Percentiles rank a stretch among this genome's conserved stretches.
These are phyloP conservation scores for Amphipyra tragopoginis DNA, from an alignment of 2,888 invertebrate genomes.

Conservation along the genomic window DNA sequence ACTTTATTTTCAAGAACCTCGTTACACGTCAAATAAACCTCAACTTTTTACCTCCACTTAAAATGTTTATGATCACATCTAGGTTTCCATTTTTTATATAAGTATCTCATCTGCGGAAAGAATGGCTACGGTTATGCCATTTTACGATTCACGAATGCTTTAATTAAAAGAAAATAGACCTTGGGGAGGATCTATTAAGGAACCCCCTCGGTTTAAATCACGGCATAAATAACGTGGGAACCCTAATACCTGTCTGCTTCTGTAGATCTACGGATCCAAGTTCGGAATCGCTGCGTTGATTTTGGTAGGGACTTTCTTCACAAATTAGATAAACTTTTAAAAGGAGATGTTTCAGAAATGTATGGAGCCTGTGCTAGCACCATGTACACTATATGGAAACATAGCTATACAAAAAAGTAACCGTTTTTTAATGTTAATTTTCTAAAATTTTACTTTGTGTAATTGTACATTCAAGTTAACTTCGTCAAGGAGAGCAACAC, in stretches of 20 bases:
- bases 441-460: too few relatives aligned
- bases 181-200: slow-evolving; percentile 51
- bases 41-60: slow-evolving; percentile 51
- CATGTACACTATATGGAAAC: too few relatives aligned
- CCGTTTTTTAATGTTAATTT: too few relatives aligned
- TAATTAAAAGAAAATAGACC: slow-evolving; percentile 58
- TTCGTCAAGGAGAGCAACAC: too few relatives aligned
- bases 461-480: too few relatives aligned
- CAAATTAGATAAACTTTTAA: too few relatives aligned
- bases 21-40: slow-evolving; percentile 54
- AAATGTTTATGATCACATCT: slow-evolving; percentile 55
- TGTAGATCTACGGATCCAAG: slow-evolving; percentile 21
- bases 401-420: too few relatives aligned
- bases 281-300: slow-evolving; percentile 19
- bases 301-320: slow-evolving; percentile 16
- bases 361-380: too few relatives aligned
- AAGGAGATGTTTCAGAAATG: too few relatives aligned
- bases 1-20: slow-evolving; percentile 16
- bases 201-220: slow-evolving; percentile 50
- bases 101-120: slow-evolving; percentile 48
- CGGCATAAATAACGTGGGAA: slow-evolving; percentile 36
- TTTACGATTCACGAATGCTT: slow-evolving; percentile 57
- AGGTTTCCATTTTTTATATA: slow-evolving; percentile 52
- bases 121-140: slow-evolving; percentile 42
- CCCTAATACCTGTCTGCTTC: slow-evolving; percentile 49